Evolutionary conservation across 1,140 invertebrate genomes (phyloP).

Genomic region (Liolophura sinensis): DNA sequence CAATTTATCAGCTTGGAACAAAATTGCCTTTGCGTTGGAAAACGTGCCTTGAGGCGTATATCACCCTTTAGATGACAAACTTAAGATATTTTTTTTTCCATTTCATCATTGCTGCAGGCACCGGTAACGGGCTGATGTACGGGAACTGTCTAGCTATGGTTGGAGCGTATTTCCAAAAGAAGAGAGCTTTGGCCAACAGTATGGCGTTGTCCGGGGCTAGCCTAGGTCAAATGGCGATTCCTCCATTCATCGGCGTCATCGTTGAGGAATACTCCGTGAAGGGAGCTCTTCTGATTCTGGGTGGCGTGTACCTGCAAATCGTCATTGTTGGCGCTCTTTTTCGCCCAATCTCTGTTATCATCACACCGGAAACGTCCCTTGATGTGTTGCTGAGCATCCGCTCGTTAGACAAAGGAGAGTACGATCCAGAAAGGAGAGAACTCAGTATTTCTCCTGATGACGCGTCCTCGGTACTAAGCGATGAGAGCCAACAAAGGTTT

Average conservation of each 20-base stretch:
- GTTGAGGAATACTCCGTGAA: slow-evolving; percentile 33
- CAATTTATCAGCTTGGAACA: no score
- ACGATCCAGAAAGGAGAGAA: no score
- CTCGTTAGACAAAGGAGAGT: no score
- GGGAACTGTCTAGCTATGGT: slow-evolving; percentile 49
- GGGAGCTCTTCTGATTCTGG: slow-evolving; percentile 27
- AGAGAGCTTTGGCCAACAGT: slow-evolving; percentile 43
- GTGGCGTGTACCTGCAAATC: slow-evolving; percentile 27
- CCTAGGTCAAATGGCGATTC: slow-evolving; percentile 36
- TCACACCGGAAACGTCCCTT: no score
- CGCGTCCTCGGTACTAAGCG: no score
- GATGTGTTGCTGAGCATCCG: no score
- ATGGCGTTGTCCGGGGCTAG: slow-evolving; percentile 43
- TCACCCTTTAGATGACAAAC: no score
- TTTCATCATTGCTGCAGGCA: slow-evolving; percentile 28
- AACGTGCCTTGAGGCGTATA: no score
- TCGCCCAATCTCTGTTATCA: slow-evolving; percentile 15
- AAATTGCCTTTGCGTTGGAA: no score
- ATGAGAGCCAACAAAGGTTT: no score
- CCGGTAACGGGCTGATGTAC: slow-evolving; percentile 45
- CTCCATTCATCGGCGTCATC: slow-evolving; percentile 38
- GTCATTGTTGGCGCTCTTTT: slow-evolving; percentile 26
- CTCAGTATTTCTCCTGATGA: no score
- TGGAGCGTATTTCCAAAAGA: slow-evolving; percentile 46
- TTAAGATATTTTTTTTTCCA: no score